These are phyloP conservation scores for Chesias legatella DNA, from an alignment of 2,888 invertebrate species.

Conservation along the genomic window DNA sequence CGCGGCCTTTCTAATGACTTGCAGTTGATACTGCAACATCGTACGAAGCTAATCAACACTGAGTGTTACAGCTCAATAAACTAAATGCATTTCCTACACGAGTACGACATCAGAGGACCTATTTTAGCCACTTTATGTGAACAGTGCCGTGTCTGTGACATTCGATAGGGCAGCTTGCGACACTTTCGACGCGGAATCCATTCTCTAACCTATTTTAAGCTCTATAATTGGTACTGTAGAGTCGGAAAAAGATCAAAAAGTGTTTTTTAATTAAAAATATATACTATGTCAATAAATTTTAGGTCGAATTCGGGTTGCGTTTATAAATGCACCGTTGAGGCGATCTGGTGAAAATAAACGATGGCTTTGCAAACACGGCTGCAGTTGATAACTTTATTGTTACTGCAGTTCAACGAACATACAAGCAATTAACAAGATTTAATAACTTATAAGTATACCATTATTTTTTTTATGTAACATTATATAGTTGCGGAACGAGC, in stretches of 20 bases:
- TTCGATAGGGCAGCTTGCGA: constrained; percentile 61
- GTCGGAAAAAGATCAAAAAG: constrained; percentile 25
- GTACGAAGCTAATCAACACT: constrained; percentile 40
- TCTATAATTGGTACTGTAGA: constrained; percentile 29
- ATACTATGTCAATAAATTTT: constrained; percentile 38
- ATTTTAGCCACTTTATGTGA: constrained; percentile 68
- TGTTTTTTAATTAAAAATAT: constrained; percentile 43
- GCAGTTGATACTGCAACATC: constrained; percentile 33
- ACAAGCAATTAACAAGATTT: constrained; percentile 16
- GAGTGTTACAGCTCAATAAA: constrained; percentile 49
- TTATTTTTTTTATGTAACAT: no score
- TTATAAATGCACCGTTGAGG: constrained; percentile 32
- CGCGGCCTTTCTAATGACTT: constrained; percentile 3
- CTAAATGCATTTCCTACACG: constrained; percentile 51
- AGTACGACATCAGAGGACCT: constrained; percentile 56
- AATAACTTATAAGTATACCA: no score
- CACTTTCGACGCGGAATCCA: constrained; percentile 45
- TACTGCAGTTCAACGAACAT: constrained; percentile 37
- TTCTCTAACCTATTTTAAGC: constrained; percentile 36
- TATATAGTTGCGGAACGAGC: no score
- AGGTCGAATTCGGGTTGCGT: constrained; percentile 46
- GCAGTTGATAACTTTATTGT: constrained; percentile 57
- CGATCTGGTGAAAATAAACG: constrained; percentile 46
- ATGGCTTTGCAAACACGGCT: constrained; percentile 45
- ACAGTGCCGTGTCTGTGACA: constrained; percentile 57